Evolutionary conservation across 2,888 invertebrate species (phyloP).

Genomic region (Drosophila leonis): DNA sequence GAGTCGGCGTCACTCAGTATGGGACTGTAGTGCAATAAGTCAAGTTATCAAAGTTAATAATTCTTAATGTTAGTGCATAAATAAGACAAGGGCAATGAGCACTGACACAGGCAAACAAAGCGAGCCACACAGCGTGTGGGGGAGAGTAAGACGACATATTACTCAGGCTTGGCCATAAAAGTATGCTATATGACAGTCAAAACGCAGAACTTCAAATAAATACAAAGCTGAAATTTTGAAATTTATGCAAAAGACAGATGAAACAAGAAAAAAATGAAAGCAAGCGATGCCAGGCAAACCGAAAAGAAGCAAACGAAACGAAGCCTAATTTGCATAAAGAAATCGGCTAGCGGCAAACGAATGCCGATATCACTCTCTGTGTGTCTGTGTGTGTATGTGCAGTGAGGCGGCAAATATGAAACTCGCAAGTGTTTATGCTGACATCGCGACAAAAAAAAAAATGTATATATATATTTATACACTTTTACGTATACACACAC

Average conservation of each 20-base stretch:
- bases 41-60: slow-evolving; percentile 80
- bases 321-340: slow-evolving; percentile 76
- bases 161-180: slow-evolving; percentile 62
- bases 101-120: slow-evolving; percentile 13
- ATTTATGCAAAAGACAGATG: slow-evolving; percentile 71
- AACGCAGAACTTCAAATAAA: slow-evolving; percentile 60
- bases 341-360: slow-evolving; percentile 66
- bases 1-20: slow-evolving; percentile 20
- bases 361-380: slow-evolving; percentile 14
- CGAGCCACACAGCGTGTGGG: background rate
- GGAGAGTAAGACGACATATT: slow-evolving; percentile 24
- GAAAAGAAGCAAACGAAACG: slow-evolving; percentile 31
- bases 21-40: slow-evolving; percentile 69
- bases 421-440: slow-evolving; percentile 75
- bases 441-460: slow-evolving; percentile 69
- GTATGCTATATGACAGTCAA: slow-evolving; percentile 52
- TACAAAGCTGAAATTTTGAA: slow-evolving; percentile 64
- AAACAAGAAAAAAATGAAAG: slow-evolving; percentile 15
- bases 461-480: slow-evolving; percentile 1
- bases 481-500: slow-evolving; percentile 5
- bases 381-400: slow-evolving; percentile 30
- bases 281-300: slow-evolving; percentile 30
- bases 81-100: slow-evolving; percentile 62
- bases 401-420: slow-evolving; percentile 74
- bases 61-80: slow-evolving; percentile 81